These are phyloP conservation scores for Seira musarum DNA, from an alignment of 2,888 invertebrate species.

Conservation along the genomic window DNA sequence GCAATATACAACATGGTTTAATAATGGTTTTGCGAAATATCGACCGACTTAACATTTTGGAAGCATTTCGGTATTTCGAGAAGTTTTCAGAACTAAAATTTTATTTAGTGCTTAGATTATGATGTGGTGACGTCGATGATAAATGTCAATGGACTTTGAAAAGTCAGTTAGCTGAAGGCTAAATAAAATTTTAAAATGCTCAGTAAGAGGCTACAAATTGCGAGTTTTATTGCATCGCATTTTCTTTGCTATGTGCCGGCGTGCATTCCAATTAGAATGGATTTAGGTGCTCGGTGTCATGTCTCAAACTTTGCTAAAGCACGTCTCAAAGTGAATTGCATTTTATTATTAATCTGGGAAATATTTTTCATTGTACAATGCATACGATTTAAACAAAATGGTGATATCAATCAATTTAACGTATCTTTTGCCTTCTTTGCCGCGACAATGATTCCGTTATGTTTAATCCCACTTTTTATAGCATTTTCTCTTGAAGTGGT, in stretches of 20 bases:
- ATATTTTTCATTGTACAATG: not conserved
- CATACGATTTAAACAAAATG: not conserved
- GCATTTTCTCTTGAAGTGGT: not conserved
- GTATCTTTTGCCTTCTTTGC: not conserved
- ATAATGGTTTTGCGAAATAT: no score
- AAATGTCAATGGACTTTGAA: no score
- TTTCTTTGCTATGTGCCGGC: not conserved
- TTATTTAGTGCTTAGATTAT: no score
- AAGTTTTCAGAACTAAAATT: no score
- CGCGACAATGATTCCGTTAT: not conserved
- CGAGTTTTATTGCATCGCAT: not conserved
- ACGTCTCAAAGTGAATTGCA: not conserved
- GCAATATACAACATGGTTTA: no score
- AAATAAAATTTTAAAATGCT: constrained; percentile 7
- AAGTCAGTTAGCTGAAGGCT: no score
- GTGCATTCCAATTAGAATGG: no score
- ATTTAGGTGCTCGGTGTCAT: no score
- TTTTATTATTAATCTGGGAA: not conserved
- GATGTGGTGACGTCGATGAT: no score
- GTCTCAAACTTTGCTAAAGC: no score
- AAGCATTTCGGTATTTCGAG: no score
- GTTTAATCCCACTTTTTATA: not conserved
- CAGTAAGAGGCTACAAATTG: not conserved
- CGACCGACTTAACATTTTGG: no score
- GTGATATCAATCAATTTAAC: constrained; percentile 22